phyloP scores from a whole-genome alignment of 1,140 invertebrate genomes.

The Pararge aegeria region DNA sequence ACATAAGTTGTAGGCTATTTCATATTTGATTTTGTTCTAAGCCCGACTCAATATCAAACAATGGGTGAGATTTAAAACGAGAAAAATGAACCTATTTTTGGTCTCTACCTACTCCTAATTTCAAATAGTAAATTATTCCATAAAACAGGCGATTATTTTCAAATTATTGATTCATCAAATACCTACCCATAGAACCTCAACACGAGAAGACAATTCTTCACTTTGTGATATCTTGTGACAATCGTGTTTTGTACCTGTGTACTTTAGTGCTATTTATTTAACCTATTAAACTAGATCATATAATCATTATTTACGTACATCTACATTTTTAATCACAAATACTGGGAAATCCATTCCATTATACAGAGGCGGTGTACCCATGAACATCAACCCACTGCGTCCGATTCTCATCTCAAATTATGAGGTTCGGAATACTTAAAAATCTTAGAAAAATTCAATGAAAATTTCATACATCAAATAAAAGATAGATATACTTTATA shows the following conservation, averaged over 20 bases:
- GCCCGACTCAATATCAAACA: neutral
- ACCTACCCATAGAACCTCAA: too few species aligned
- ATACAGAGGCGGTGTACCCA: neutral
- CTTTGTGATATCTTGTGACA: constrained; percentile 2
- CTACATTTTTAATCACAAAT: neutral
- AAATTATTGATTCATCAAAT: too few species aligned
- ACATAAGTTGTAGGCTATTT: neutral
- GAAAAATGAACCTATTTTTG: neutral
- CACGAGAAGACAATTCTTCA: neutral
- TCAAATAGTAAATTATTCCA: too few species aligned
- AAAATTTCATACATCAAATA: too few species aligned
- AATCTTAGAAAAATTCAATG: too few species aligned
- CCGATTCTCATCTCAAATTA: neutral
- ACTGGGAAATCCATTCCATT: neutral
- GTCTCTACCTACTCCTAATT: too few species aligned
- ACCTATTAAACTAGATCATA: neutral
- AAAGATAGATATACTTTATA: too few species aligned
- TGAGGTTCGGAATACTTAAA: too few species aligned
- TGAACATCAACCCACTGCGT: neutral
- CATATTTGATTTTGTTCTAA: neutral
- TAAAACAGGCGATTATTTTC: too few species aligned
- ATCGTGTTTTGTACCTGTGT: neutral
- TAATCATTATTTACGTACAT: neutral
- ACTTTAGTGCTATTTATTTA: neutral
- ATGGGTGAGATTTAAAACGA: neutral